These are phyloP conservation scores for Amphiprion clarkii DNA, from an alignment of 2,797 vertebrate genomes.

Conservation along the genomic window DNA sequence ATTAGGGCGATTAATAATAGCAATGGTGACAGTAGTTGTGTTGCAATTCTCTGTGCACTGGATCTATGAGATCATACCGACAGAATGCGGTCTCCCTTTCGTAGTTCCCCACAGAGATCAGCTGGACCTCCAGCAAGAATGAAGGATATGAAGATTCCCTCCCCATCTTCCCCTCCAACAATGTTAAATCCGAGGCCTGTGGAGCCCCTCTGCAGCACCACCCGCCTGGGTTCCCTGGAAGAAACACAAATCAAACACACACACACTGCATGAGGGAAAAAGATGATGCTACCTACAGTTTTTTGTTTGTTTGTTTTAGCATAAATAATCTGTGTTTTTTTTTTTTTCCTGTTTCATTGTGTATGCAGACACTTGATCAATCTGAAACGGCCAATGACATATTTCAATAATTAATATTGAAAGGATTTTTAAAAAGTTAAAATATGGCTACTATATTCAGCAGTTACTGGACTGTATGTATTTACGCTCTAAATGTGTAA, in stretches of 20 bases:
- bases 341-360: not conserved
- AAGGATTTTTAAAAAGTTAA: not conserved
- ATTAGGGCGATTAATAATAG: not conserved
- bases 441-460: not conserved
- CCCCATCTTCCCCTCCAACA: conserved; percentile 97
- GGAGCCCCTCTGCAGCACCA: conserved; percentile 94
- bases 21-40: not conserved
- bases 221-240: conserved; percentile 91
- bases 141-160: conserved; percentile 99
- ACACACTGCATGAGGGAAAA: not conserved
- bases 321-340: not conserved
- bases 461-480: not conserved
- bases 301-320: not conserved
- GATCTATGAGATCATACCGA: conserved; percentile 86
- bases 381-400: not conserved
- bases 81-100: conserved; percentile 95
- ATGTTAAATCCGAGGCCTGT: conserved; percentile 99
- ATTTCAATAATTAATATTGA: too few relatives aligned
- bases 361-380: not conserved
- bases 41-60: not conserved
- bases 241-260: conserved; percentile 27
- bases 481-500: not conserved
- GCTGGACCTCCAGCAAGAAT: conserved; percentile 97
- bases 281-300: not conserved
- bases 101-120: conserved; percentile 96